A percentile compares a stretch with the other conserved stretches of the same genome.
phyloP scores from a whole-genome alignment of 2,113 vertebrate genomes.

The Haplochromis burtoni region DNA sequence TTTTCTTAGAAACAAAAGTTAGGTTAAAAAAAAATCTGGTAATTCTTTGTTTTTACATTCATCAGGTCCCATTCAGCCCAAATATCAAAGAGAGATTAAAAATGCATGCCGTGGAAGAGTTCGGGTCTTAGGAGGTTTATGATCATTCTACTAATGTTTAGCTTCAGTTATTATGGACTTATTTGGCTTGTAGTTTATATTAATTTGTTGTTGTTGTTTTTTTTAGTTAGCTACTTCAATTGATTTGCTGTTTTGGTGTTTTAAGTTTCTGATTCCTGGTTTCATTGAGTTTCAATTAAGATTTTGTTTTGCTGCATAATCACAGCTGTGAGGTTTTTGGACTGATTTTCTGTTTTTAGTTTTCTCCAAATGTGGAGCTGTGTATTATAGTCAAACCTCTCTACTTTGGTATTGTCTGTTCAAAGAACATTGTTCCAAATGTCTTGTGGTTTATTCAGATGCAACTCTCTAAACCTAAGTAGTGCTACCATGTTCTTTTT shows the following conservation, averaged over 20 bases:
- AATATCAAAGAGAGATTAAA: background rate
- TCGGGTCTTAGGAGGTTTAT: background rate
- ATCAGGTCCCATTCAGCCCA: background rate
- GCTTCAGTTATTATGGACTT: background rate
- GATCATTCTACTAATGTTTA: background rate
- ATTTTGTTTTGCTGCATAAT: background rate
- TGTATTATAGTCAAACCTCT: rapidly evolving
- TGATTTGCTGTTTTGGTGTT: background rate
- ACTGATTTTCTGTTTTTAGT: background rate
- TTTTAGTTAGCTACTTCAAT: background rate
- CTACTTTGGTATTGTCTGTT: background rate
- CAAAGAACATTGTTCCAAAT: background rate
- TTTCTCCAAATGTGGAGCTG: rapidly evolving
- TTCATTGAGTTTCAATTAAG: background rate
- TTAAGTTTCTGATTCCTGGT: background rate
- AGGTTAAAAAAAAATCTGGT: background rate
- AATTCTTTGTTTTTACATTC: background rate
- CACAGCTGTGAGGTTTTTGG: background rate
- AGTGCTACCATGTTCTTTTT: background rate
- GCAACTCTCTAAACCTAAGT: background rate
- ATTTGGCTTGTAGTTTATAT: background rate
- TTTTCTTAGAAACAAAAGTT: background rate
- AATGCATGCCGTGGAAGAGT: background rate
- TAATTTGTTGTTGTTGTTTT: background rate
- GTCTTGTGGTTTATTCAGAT: background rate